Evolutionary conservation across 2,888 invertebrate genomes (phyloP), one percentile per base, ranked within the genome.

Genomic region (Dryocosmus kuriphilus): DNA sequence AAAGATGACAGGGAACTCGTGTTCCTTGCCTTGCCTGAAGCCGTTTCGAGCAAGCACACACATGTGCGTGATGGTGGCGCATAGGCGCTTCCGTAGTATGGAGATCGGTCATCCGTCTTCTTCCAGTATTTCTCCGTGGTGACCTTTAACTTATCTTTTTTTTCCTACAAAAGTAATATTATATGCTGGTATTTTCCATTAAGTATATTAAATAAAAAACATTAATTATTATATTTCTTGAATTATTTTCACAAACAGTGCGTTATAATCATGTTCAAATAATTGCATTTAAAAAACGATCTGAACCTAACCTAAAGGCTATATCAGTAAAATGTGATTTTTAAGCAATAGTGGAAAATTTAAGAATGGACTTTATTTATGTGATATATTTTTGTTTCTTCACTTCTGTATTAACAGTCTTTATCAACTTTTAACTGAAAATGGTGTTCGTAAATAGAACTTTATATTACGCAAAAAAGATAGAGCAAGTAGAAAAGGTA

Each of bases 381-480:
- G 22, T 55, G 11, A 57, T 24, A 24, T 57, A 24, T 57, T 11
- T 14, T 57, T 0, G 9, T 57, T 57, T 5, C 9, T 11, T 4
- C 11, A 22, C 11, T 41, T 41, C 24, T 24, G 4, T 57, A 24
- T 24, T 24, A 57, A 57, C 1, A 14, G 4, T 57, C 4, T 24
- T 57, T 24, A 22, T 57, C 1, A 51, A 51, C 2, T 51, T 46
- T 14, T 9, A 14, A 19, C 24, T 14, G 35, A 85, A 82, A 77
- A 94, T 94, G 94, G 94, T 94, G 51, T 91, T 93, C 32, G 81
- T 93, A 77, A 89, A 92, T 51, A 90, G 91, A 85, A 88, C 92
- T 81, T 90, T 93, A 86, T 91, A 91, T 85, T 92, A 90, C 83
- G 89, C 89, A 1, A 93, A 93, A 88, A 92, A 93, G 85, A 90